Evolutionary conservation across 2,888 invertebrate species (phyloP).

Genomic region (Diarsia rubi): DNA sequence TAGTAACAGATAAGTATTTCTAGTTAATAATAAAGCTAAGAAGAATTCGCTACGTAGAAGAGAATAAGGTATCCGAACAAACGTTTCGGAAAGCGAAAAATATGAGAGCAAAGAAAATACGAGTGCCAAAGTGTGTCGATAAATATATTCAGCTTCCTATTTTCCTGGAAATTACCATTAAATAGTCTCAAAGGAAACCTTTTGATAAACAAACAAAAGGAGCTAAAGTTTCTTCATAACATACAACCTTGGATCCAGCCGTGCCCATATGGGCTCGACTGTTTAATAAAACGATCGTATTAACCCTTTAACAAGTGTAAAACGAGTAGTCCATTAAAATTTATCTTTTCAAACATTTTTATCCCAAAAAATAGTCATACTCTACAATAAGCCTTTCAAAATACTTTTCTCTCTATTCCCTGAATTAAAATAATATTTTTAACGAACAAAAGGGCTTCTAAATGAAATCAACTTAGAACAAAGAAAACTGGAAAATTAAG

Average conservation of each 20-base stretch:
- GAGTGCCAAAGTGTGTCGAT: background rate
- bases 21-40: background rate
- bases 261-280: background rate
- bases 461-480: constrained; percentile 28
- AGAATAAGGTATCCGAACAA: background rate
- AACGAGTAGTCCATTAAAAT: background rate
- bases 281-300: constrained; percentile 10
- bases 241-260: constrained; percentile 1
- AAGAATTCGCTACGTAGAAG: background rate
- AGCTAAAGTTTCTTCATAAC: background rate
- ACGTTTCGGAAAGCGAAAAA: background rate
- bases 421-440: background rate
- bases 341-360: background rate
- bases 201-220: constrained; percentile 26
- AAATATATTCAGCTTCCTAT: constrained; percentile 6
- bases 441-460: constrained; percentile 9
- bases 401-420: background rate
- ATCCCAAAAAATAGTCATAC: background rate
- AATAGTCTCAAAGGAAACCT: constrained; percentile 6
- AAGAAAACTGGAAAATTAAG: constrained; percentile 37
- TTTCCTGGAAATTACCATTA: constrained; percentile 10
- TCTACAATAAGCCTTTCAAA: background rate
- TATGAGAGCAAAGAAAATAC: background rate
- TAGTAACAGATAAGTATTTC: too few relatives aligned
- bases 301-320: background rate